Percentiles rank a stretch among this genome's conserved stretches.
phyloP scores from a whole-genome alignment of 1,140 invertebrate genomes.

The Drosophila ironensis region DNA sequence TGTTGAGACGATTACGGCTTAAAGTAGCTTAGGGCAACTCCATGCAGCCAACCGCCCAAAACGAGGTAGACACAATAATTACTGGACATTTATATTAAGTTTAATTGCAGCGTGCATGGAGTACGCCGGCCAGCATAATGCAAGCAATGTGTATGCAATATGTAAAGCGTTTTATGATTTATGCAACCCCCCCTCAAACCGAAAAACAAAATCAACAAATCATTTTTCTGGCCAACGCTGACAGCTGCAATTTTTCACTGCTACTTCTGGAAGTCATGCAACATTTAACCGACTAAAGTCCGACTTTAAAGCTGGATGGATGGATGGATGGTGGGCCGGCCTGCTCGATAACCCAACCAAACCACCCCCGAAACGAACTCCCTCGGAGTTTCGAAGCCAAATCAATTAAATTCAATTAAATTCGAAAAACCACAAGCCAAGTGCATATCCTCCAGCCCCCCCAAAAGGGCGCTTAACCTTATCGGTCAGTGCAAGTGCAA shows the following conservation, averaged over 20 bases:
- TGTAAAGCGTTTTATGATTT: slow-evolving; percentile 60
- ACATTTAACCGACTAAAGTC: slow-evolving; percentile 31
- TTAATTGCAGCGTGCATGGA: slow-evolving; percentile 24
- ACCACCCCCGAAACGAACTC: neutral
- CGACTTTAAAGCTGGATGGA: slow-evolving; percentile 42
- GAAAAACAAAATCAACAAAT: slow-evolving; percentile 60
- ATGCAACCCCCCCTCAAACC: slow-evolving; percentile 37
- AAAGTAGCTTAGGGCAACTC: neutral
- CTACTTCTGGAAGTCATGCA: slow-evolving; percentile 57
- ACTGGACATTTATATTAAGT: slow-evolving; percentile 55
- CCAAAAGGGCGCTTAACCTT: slow-evolving; percentile 47
- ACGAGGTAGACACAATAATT: slow-evolving; percentile 37
- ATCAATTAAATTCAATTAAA: slow-evolving; percentile 80
- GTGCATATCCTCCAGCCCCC: slow-evolving; percentile 40
- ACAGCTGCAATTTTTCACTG: slow-evolving; percentile 73
- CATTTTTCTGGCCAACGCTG: slow-evolving; percentile 64
- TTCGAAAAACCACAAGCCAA: slow-evolving; percentile 71
- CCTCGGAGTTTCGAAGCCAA: slow-evolving; percentile 28
- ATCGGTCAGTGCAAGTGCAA: slow-evolving; percentile 46
- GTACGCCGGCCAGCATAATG: slow-evolving; percentile 6
- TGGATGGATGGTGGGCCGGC: no score
- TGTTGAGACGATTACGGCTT: slow-evolving; percentile 35
- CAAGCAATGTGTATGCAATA: slow-evolving; percentile 40
- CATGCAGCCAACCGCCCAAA: neutral
- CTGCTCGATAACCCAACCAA: no score